Evolutionary conservation across 2,797 vertebrate species (phyloP), one percentile per base, ranked within the genome.

Genomic region (Poecilia gillii): DNA sequence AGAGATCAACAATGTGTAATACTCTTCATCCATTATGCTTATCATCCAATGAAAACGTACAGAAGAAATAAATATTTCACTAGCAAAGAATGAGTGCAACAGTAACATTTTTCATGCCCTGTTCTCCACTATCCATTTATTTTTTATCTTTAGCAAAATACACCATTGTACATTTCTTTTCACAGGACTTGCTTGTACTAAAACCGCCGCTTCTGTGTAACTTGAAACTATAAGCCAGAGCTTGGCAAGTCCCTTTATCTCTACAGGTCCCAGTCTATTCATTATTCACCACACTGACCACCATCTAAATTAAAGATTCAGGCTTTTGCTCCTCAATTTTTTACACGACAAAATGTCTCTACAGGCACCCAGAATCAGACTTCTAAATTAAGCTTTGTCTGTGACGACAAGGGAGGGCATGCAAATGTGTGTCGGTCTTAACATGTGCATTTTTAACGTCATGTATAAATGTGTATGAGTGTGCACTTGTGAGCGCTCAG

Each of bases 211-310:
- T 1, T 76, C 64, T 84, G 64, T 73, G 45, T 73, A 62, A 81
- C 80, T 70, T 81, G 55, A 74, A 80, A 74, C 28, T 46, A 3
- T 71, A 23, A 31, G 18, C 39, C 68, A 43, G 41, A 53, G 51
- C 55, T 79, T 51, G 59, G 68, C 62, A 68, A 79, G 76, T 75
- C 72, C 70, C 77, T 84, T 77, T 78, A 86, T 89, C 77, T 81
- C 76, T 79, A 75, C 76, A 66, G 80, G 72, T 84, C 41, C 79
- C 33, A 1, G 41, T 55, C 62, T 74, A 73, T 92, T 89, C 80
- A 92, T 93, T 84, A 92, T 93, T 93, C 87, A 92, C 72, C n/a
- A 68, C 74, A 74, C 79, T 90, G 89, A 87, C 88, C 85, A 47
- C 75, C 84, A 51, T 84, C 76, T 89, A 73, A 89, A 92, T 92